Base-by-base conservation (phyloP, 2,888 invertebrate genomes). In the Troilus luridus region DNA sequence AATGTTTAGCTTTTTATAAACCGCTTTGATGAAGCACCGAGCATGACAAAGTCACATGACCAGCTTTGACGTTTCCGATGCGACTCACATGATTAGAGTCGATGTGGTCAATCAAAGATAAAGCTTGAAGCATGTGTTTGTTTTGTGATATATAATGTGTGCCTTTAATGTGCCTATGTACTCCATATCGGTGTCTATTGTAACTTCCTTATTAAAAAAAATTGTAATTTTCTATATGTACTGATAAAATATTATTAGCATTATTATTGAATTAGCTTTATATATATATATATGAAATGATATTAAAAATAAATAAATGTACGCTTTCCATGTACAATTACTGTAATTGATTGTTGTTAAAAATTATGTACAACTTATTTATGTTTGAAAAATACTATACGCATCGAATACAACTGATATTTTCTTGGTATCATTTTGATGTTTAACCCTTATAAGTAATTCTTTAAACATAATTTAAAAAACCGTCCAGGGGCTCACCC, bases 161-260 rank as follows among this genome's bases (percentile, higher is more conserved):
- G 88, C 88, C 88, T 88, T 88, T 64, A 27, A 60, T 88, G 88
- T 88, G 88, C 88, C 88, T 88, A 60, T 64, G 64, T 88, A 88
- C 88, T 60, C 60, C 58, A 62, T n/a, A 56, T 85, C 54, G 54
- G 85, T 85, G 85, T 85, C 85, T 85, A 85, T 56, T 58, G 11
- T 85, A 85, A 85, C 85, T 56, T 85, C 72, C 72, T 77, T 41
- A 6, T 77, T 17, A 17, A 41, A 8, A 41, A 77, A 85, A 62
- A 17, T 24, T 88, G 58, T 88, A 88, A 88, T 62, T 62, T 62
- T 88, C 24, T 88, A 88, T 62, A 88, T 88, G 88, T 88, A 88
- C 11, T 41, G 56, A 56, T 85, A 41, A n/a, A 41, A 85, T 58
- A 56, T 54, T 54, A 85, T 56, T 77, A 85, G 56, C 85, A n/a